Conservation (phyloP, 2,113 vertebrate genomes). For the Pterophyllum scalare region DNA sequence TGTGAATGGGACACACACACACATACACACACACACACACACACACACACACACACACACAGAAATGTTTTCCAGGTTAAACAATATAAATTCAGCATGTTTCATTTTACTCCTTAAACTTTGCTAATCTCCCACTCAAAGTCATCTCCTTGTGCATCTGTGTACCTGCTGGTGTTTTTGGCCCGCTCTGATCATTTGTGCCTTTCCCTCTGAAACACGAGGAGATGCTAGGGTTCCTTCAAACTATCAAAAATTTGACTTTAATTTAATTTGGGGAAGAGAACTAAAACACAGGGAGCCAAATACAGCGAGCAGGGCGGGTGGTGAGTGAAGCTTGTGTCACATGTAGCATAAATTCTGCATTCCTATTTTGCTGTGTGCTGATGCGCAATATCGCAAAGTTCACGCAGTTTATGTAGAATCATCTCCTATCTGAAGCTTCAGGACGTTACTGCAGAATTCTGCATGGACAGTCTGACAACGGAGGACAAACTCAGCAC, state of each 20-base stretch:
- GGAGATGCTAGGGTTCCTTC: not conserved
- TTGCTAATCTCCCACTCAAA: too few relatives aligned
- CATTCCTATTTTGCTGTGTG: not conserved
- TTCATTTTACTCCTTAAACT: too few relatives aligned
- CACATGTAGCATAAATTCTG: not conserved
- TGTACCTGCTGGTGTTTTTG: too few relatives aligned
- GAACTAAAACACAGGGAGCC: not conserved
- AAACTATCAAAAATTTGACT: not conserved
- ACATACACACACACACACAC: not conserved
- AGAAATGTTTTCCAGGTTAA: constrained; percentile 27
- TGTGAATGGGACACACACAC: not conserved
- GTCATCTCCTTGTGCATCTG: too few relatives aligned
- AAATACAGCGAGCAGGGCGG: not conserved
- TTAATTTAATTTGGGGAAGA: fast-evolving
- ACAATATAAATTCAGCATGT: not conserved
- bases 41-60: constrained; percentile 1
- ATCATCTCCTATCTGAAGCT: too few relatives aligned
- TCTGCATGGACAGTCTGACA: too few relatives aligned
- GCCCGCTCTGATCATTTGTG: not conserved
- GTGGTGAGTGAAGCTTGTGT: not conserved
- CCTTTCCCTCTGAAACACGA: not conserved
- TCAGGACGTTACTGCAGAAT: too few relatives aligned
- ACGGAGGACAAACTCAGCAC: too few relatives aligned
- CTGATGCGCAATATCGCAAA: too few relatives aligned
- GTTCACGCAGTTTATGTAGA: too few relatives aligned